Evolutionary conservation across 1,140 invertebrate species (phyloP), one percentile per base, ranked within the genome.

Genomic region (Prorops nasuta): DNA sequence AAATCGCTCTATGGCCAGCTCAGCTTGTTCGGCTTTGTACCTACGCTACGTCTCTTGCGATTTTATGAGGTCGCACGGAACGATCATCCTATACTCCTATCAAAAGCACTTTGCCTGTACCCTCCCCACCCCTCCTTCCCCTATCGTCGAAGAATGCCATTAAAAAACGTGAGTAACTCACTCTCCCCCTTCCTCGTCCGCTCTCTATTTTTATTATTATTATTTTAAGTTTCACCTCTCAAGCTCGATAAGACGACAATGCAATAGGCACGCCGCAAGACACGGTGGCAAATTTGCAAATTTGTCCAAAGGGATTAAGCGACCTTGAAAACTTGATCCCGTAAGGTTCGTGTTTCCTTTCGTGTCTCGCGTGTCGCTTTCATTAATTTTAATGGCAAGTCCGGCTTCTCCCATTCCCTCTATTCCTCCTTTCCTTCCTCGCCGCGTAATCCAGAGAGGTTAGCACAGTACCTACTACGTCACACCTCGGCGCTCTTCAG

Each of bases 1-100:
- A 64, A 67, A 66, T 69, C 49, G 49, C 50, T 54, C 52, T 38
- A 39, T 38, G 44, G 37, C 34, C 42, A 38, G 43, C 49, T 24
- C 49, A 28, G 24, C 41, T 51, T 43, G 9, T 20, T 35, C 54
- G 46, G 28, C 22, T 39, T 37, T 41, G 54, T 56, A 44, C 37
- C 36, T 48, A 56, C 53, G 20, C 46, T 24, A 32, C 50, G 24
- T 37, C 39, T 22, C 43, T 37, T 17, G 32, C 32, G 24, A 50
- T 56, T 51, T 58, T 41, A 36, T 41, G 34, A 35, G 40, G 34
- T 17, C n/a, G n/a, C n/a, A n/a, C n/a, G n/a, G n/a, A n/a, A n/a
- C n/a, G n/a, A n/a, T n/a, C n/a, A n/a, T n/a, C n/a, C n/a, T n/a
- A n/a, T n/a, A n/a, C n/a, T n/a, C n/a, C n/a, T n/a, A n/a, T n/a